Evolutionary conservation across 2,113 vertebrate genomes (phyloP).

Genomic region (Verasper variegatus): DNA sequence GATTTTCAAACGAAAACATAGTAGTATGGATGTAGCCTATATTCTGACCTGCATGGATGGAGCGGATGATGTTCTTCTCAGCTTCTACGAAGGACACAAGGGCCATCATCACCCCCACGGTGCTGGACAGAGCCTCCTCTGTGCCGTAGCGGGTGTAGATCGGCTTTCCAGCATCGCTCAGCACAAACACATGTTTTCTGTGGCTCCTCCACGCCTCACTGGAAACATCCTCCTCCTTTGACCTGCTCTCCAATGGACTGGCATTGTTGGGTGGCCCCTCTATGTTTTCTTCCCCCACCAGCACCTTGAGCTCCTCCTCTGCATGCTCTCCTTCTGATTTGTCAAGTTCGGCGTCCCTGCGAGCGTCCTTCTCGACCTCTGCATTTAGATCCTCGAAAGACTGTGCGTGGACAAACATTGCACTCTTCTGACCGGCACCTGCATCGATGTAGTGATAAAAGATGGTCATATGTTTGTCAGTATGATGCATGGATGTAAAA

Average conservation of each 20-base stretch:
- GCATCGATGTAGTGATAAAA: constrained; percentile 26
- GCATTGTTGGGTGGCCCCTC: constrained; percentile 74
- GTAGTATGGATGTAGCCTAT: not conserved
- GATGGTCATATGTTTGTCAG: not conserved
- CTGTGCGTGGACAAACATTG: constrained; percentile 92
- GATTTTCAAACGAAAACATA: not conserved
- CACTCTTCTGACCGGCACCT: constrained; percentile 92
- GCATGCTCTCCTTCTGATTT: constrained; percentile 58
- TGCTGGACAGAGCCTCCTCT: constrained; percentile 96
- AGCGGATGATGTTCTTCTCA: constrained; percentile 93
- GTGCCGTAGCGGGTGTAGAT: constrained; percentile 97
- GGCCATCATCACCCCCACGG: constrained; percentile 98
- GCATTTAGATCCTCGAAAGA: constrained; percentile 94
- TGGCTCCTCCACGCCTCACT: constrained; percentile 91
- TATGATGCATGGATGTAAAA: not conserved
- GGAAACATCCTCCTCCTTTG: constrained; percentile 88
- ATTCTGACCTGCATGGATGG: constrained; percentile 93
- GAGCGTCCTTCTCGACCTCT: constrained; percentile 75
- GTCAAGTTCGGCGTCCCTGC: constrained; percentile 71
- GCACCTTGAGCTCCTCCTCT: constrained; percentile 74
- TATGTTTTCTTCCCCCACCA: constrained; percentile 83
- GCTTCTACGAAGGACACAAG: constrained; percentile 95
- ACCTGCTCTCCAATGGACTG: constrained; percentile 56
- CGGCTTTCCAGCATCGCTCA: constrained; percentile 96
- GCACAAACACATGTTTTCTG: constrained; percentile 94